Conservation (phyloP, 2,797 vertebrate species). For the Furcifer pardalis region DNA sequence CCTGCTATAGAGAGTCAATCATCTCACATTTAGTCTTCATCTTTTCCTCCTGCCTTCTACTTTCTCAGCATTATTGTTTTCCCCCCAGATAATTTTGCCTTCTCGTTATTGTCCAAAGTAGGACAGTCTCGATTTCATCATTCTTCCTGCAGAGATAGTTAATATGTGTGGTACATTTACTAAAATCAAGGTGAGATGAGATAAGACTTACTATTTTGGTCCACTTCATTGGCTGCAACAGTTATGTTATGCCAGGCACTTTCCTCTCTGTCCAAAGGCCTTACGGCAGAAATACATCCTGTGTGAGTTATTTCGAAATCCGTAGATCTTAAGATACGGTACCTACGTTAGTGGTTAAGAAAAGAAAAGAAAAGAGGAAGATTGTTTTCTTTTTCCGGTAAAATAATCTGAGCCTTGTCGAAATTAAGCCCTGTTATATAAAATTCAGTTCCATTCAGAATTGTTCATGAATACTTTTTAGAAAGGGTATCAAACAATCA, state of each 20-base stretch:
- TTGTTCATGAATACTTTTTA: not conserved
- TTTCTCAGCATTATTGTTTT: too few species aligned
- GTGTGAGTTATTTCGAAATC: slow-evolving; percentile 65
- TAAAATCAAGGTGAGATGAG: not conserved
- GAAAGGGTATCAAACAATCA: not conserved
- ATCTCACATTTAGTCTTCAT: too few species aligned
- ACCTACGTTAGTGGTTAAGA: slow-evolving; percentile 68
- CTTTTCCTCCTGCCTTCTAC: too few species aligned
- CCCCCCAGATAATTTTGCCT: too few species aligned
- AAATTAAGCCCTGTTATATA: not conserved
- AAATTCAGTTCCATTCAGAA: not conserved
- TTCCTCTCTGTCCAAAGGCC: slow-evolving; percentile 79
- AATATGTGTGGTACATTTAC: not conserved
- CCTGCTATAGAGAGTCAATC: too few species aligned
- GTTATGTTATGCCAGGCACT: slow-evolving; percentile 79
- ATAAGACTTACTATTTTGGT: slow-evolving; percentile 60
- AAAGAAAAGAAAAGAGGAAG: not conserved
- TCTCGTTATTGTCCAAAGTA: too few species aligned
- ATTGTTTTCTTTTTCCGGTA: not conserved
- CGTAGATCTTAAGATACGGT: slow-evolving; percentile 69
- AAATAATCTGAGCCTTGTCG: too few species aligned
- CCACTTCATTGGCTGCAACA: slow-evolving; percentile 77
- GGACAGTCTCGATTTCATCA: too few species aligned
- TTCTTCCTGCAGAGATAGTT: too few species aligned
- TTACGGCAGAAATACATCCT: slow-evolving; percentile 73